These are phyloP conservation scores for Metopolophium dirhodum DNA, from an alignment of 1,140 invertebrate genomes.

Conservation along the genomic window DNA sequence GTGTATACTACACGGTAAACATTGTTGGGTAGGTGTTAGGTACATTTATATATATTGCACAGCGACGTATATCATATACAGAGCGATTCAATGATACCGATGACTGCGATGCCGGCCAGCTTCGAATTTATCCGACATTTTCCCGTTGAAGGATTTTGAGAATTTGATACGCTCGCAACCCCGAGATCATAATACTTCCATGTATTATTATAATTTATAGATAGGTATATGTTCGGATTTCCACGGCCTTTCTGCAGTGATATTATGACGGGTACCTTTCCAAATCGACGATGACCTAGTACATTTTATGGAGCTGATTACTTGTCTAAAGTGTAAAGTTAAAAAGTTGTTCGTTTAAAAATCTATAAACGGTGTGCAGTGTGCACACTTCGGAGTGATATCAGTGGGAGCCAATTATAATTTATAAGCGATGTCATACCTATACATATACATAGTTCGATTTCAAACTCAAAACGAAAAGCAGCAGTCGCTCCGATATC, in stretches of 20 bases:
- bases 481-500: background rate
- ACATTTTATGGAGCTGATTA: background rate
- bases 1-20: background rate
- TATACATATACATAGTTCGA: background rate
- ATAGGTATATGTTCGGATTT: background rate
- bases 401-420: background rate
- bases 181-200: background rate
- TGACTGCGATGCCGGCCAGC: background rate
- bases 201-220: too few species aligned
- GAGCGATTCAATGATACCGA: background rate
- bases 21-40: background rate
- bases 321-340: background rate
- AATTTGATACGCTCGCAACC: background rate
- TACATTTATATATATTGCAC: background rate
- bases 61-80: background rate
- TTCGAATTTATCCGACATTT: background rate
- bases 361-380: background rate
- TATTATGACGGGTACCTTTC: background rate
- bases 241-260: too few species aligned
- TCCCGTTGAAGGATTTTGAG: background rate
- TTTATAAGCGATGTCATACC: too few species aligned
- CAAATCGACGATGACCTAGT: background rate
- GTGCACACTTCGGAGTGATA: background rate
- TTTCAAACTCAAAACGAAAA: background rate
- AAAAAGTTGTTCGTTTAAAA: background rate